Evolutionary conservation across 2,888 invertebrate species (phyloP), one percentile per base, ranked within the genome.

Genomic region (Cenopis cana): DNA sequence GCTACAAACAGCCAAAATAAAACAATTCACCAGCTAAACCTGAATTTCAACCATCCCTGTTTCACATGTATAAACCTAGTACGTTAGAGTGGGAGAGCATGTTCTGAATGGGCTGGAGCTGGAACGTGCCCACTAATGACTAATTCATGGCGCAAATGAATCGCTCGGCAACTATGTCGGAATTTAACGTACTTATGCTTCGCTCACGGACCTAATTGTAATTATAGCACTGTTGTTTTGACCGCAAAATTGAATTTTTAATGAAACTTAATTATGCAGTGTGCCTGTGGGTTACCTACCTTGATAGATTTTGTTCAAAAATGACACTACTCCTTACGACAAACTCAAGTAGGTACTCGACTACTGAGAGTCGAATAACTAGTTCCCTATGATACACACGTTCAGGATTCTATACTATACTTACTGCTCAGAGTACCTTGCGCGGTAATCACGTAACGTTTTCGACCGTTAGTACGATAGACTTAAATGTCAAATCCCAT

Each of bases 71-170:
- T 14, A 36, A 56, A 18, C 8, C 20, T 33, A 36, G 59, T 36
- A 41, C 14, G 62, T 62, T 49, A 49, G 67, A 71, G 54, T 38
- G 55, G 61, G 71, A 60, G 20, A 46, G 69, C 24, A 41, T 20
- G n/a, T 41, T 55, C 55, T 55, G 65, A 55, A 56, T 64, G 62
- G 52, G 54, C 46, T 36, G 62, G 62, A 46, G 54, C 46, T 36
- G 62, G 62, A 46, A 65, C 69, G 65, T 65, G 65, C 72, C 73
- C 74, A 69, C 77, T 77, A 77, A 79, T 79, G 76, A 79, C 77
- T 78, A 78, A 81, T 79, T 77, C 76, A 74, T 74, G 74, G 76
- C 69, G 75, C 76, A 76, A 81, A 79, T 77, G 80, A 78, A 80
- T 78, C 77, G 75, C 73, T 73, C 62, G 73, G 69, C 69, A 71